Conservation (phyloP, 2,797 vertebrate genomes). For the Liasis olivaceus region DNA sequence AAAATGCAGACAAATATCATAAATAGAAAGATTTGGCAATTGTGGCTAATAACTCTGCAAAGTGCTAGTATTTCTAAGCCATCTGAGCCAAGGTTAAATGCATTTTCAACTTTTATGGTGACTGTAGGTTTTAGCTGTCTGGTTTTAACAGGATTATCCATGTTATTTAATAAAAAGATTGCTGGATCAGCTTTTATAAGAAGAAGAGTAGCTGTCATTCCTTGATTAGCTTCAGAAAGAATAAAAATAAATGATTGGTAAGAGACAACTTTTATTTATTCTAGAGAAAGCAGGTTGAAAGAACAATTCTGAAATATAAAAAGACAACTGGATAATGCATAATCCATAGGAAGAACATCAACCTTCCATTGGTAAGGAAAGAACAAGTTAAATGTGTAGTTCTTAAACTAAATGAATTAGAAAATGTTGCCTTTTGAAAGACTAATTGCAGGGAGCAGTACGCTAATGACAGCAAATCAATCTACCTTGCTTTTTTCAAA, state of each 20-base stretch:
- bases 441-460: neutral
- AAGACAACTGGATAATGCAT: slow-evolving; percentile 22
- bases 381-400: slow-evolving; percentile 26
- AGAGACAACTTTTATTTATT: neutral
- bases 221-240: slow-evolving; percentile 20
- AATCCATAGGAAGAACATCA: slow-evolving; percentile 43
- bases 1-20: neutral
- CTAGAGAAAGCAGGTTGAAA: neutral
- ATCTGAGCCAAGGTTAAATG: neutral
- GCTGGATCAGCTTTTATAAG: neutral
- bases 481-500: neutral
- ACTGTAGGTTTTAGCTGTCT: neutral
- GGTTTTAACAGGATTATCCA: slow-evolving; percentile 25
- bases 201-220: neutral
- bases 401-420: neutral
- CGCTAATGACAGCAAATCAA: neutral
- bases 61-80: neutral
- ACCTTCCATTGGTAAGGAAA: slow-evolving; percentile 40
- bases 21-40: neutral
- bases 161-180: slow-evolving; percentile 24
- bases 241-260: neutral
- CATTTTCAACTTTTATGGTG: neutral
- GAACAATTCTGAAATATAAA: neutral
- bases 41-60: neutral
- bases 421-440: neutral